phyloP scores from a whole-genome alignment of 1,140 invertebrate species.

The Drosophila lowei region DNA sequence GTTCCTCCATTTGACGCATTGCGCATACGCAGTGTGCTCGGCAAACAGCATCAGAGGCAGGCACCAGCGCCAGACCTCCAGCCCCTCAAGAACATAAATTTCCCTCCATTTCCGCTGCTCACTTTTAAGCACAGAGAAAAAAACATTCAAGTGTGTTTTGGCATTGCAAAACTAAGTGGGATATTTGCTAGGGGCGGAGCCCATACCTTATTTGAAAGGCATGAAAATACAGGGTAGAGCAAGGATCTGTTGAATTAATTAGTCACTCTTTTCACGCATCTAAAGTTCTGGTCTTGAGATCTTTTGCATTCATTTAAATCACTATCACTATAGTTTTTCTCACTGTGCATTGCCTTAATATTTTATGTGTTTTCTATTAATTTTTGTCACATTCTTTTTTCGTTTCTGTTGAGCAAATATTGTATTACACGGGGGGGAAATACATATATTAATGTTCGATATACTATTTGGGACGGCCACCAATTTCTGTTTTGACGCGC shows the following conservation, averaged over 20 bases:
- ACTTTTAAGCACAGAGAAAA: background rate
- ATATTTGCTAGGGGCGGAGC: too few species aligned
- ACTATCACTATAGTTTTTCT: too few species aligned
- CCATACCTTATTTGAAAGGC: too few species aligned
- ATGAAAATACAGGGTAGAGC: too few species aligned
- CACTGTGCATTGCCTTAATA: constrained; percentile 43
- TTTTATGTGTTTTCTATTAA: constrained; percentile 78
- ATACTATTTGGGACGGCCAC: constrained; percentile 39
- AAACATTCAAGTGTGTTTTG: too few species aligned
- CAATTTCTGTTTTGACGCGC: constrained; percentile 68
- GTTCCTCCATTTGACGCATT: constrained; percentile 16
- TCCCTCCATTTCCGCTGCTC: constrained; percentile 6
- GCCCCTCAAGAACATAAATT: constrained; percentile 16
- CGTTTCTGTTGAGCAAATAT: constrained; percentile 43
- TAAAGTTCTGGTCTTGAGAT: too few species aligned
- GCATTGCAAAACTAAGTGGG: too few species aligned
- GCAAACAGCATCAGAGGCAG: constrained; percentile 1
- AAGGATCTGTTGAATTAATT: too few species aligned
- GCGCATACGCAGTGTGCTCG: constrained; percentile 68
- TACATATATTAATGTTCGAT: constrained; percentile 50
- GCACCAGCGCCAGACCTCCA: too few species aligned
- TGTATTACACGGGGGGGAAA: constrained; percentile 50
- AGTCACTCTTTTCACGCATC: too few species aligned
- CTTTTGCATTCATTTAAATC: too few species aligned
- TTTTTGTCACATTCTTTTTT: constrained; percentile 61